Evolutionary conservation across 2,113 vertebrate genomes (phyloP).

Genomic region (Pteruthius melanotis): DNA sequence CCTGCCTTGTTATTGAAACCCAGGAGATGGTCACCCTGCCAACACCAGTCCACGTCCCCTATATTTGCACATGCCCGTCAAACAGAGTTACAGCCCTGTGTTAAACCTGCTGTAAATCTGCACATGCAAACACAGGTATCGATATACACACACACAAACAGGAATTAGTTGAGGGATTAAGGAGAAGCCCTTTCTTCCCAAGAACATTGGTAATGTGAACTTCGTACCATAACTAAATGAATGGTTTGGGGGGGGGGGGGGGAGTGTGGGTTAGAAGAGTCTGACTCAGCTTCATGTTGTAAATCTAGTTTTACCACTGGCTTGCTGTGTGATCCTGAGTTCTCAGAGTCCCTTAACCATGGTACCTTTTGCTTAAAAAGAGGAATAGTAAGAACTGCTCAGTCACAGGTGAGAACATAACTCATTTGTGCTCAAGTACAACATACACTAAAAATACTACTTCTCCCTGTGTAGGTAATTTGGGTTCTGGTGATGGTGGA

Average conservation of each 20-base stretch:
- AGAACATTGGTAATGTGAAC: background rate
- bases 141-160: background rate
- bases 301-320: slow-evolving; percentile 13
- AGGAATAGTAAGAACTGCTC: background rate
- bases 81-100: background rate
- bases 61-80: background rate
- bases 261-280: background rate
- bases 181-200: background rate
- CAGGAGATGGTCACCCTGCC: background rate
- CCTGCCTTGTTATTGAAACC: background rate
- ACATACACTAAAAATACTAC: background rate
- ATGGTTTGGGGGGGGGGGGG: background rate
- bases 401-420: background rate
- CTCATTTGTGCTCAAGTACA: background rate
- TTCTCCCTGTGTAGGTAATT: background rate
- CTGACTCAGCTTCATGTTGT: slow-evolving; percentile 8
- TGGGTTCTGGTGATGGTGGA: background rate
- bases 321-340: background rate
- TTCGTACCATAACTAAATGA: background rate
- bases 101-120: background rate
- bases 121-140: background rate
- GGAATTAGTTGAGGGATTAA: background rate
- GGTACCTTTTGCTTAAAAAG: background rate
- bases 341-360: background rate
- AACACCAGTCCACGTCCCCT: background rate